These are phyloP conservation scores for Oryzias dopingdopingensis DNA, from an alignment of 2,797 vertebrate species.

Conservation along the genomic window DNA sequence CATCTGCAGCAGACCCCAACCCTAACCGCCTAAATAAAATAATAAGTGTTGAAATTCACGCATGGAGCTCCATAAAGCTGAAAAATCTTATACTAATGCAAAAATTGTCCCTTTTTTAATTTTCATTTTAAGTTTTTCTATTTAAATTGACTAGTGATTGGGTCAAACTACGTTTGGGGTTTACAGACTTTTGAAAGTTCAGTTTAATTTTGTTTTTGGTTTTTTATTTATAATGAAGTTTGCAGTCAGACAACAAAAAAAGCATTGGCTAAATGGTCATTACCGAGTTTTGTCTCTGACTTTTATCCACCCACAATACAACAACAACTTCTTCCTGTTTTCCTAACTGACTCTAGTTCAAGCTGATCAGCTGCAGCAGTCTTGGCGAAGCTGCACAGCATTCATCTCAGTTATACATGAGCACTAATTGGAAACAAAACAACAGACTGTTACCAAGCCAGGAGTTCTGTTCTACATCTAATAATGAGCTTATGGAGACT, in stretches of 20 bases:
- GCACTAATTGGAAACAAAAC: constrained; percentile 44
- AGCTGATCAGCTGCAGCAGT: constrained; percentile 32
- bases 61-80: too few species aligned
- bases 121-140: too few species aligned
- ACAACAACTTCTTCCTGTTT: constrained; percentile 8
- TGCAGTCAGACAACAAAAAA: too few species aligned
- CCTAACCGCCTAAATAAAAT: too few species aligned
- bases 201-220: background rate
- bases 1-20: too few species aligned
- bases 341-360: constrained; percentile 3
- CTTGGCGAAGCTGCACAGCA: constrained; percentile 23
- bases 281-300: background rate
- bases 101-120: too few species aligned
- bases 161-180: too few species aligned
- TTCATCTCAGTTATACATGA: constrained; percentile 34
- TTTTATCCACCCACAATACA: background rate
- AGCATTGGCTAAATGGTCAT: background rate
- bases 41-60: too few species aligned
- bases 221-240: background rate
- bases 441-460: constrained; percentile 52
- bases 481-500: constrained; percentile 70
- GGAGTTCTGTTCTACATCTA: constrained; percentile 61
- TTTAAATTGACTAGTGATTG: too few species aligned
- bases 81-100: too few species aligned
- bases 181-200: too few species aligned